Base-by-base conservation (phyloP, 1,140 invertebrate genomes). In the Babylonia areolata region DNA sequence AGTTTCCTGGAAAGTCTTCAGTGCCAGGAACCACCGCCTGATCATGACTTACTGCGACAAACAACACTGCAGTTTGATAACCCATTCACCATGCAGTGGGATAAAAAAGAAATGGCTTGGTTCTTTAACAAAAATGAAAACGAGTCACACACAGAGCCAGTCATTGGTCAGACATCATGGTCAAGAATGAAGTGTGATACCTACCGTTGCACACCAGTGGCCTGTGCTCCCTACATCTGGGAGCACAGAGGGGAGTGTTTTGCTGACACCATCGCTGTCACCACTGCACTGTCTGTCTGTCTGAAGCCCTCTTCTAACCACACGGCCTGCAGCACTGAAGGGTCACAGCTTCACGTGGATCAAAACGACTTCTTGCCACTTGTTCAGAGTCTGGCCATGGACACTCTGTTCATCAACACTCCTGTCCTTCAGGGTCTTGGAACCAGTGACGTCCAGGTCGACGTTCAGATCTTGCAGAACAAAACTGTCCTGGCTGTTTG, bases 201-300 rank as follows among this genome's bases (percentile, higher is more conserved):
- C 58, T 64, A 20, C 58, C 28, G 15, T 23, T 64, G 58, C 58
- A 64, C 0, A 64, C 58, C 58, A 6, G 15, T 2, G 58, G 58
- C 6, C 58, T 64, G 58, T n/a, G 58, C 58, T 64, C 58, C 58
- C 58, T 64, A 64, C 58, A 64, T 64, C 58, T 64, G 58, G 58
- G 20, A 64, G 20, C 58, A 64, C 23, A 23, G 58, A 20, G 58
- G 28, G 6, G 20, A n/a, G 20, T 64, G 58, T n/a, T 12, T 64
- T 64, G 15, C 58, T 23, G 58, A 64, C 58, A 64, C 58, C 58
- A 11, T 64, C 0, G 58, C 58, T 23, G 15, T 64, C 58, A 64
- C 58, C 58, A 64, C 58, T 1, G 58, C 5, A 23, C 58, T 64
- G 20, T 12, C 58, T 2, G 28, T 64, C 58, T 64, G 58, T 64